Conservation (phyloP, 1,140 invertebrate genomes). For the Eufriesea mexicana region DNA sequence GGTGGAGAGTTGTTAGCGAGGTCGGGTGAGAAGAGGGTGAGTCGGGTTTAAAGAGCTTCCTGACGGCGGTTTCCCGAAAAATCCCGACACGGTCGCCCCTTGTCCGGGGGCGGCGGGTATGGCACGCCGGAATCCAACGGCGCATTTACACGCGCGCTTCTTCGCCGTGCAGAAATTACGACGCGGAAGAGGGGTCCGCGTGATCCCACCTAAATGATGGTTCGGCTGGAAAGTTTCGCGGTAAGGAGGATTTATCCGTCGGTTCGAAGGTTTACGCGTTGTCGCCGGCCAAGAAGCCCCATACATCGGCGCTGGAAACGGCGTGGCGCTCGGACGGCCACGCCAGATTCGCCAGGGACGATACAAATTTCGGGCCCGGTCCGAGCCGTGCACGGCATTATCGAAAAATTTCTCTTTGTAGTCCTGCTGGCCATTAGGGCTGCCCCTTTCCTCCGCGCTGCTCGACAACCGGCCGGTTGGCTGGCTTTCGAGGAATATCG, state of each 20-base stretch:
- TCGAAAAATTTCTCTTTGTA: slow-evolving; percentile 50
- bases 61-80: background rate
- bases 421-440: slow-evolving; percentile 25
- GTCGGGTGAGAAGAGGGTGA: too few relatives aligned
- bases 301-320: slow-evolving; percentile 34
- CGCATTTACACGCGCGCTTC: slow-evolving; percentile 45
- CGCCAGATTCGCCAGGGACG: background rate
- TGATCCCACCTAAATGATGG: slow-evolving; percentile 53
- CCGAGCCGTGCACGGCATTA: background rate
- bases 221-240: slow-evolving; percentile 38
- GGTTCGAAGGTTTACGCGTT: slow-evolving; percentile 40
- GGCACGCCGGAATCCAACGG: slow-evolving; percentile 30
- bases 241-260: slow-evolving; percentile 52
- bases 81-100: background rate
- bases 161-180: slow-evolving; percentile 41
- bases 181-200: slow-evolving; percentile 46
- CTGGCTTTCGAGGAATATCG: slow-evolving; percentile 47
- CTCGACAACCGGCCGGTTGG: background rate
- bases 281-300: slow-evolving; percentile 34
- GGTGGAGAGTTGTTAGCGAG: too few relatives aligned
- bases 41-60: background rate
- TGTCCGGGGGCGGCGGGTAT: background rate
- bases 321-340: background rate
- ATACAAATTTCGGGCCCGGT: slow-evolving; percentile 22
- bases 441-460: background rate